Conservation (phyloP, 2,797 vertebrate genomes). For the Parauchenoglanis punctatus region DNA sequence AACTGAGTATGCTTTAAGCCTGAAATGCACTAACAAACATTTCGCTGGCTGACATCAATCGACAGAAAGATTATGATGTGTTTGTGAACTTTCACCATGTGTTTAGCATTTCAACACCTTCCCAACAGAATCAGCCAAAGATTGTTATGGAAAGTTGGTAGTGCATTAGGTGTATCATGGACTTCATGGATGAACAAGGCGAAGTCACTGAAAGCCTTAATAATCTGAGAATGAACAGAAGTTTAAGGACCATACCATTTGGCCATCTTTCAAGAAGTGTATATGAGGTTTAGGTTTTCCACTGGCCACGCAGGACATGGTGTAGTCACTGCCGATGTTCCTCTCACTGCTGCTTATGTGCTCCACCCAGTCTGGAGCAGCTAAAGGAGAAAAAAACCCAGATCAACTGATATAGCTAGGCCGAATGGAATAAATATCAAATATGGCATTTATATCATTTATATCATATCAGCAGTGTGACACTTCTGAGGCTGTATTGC, state of each 20-base stretch:
- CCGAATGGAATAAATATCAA: background rate
- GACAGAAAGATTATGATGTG: background rate
- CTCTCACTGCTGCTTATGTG: slow-evolving; percentile 88
- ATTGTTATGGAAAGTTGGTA: background rate
- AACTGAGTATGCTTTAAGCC: slow-evolving; percentile 5
- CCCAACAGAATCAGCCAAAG: background rate
- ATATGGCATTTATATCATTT: background rate
- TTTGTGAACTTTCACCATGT: background rate
- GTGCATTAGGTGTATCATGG: background rate
- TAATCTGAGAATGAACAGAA: background rate
- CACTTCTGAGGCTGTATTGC: background rate
- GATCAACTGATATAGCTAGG: background rate
- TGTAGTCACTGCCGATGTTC: slow-evolving; percentile 86
- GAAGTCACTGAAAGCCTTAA: slow-evolving; percentile 50
- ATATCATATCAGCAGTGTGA: background rate
- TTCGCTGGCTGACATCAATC: background rate
- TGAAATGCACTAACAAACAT: slow-evolving; percentile 1
- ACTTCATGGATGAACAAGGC: slow-evolving; percentile 48
- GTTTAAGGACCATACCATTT: slow-evolving; percentile 70
- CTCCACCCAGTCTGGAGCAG: slow-evolving; percentile 90
- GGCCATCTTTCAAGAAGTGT: slow-evolving; percentile 89
- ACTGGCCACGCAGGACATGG: slow-evolving; percentile 87
- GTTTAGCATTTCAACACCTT: background rate
- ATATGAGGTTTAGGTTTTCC: slow-evolving; percentile 90
- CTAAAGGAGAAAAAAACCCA: slow-evolving; percentile 67